These are phyloP conservation scores for Notolabrus celidotus DNA, from an alignment of 2,797 vertebrate genomes.

Conservation along the genomic window DNA sequence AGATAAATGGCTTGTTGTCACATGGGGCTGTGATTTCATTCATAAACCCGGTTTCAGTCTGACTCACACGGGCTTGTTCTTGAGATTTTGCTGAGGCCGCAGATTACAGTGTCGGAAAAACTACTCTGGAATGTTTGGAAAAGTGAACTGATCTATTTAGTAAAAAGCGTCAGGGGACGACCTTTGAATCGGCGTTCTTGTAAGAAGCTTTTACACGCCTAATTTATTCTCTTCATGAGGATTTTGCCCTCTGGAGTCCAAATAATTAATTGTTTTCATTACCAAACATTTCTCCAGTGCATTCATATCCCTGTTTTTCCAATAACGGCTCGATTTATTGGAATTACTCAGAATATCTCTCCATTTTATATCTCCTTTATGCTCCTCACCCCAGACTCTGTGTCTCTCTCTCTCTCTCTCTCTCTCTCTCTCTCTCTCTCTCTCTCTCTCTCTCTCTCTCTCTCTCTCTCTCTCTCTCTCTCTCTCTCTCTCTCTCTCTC, in stretches of 20 bases:
- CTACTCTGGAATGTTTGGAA: constrained; percentile 33
- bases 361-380: constrained; percentile 44
- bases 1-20: constrained; percentile 31
- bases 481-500: constrained; percentile 18
- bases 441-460: constrained; percentile 18
- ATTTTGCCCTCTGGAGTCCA: constrained; percentile 65
- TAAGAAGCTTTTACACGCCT: constrained; percentile 42
- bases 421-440: constrained; percentile 16
- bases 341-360: constrained; percentile 62
- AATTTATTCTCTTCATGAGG: constrained; percentile 61
- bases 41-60: constrained; percentile 22
- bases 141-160: constrained; percentile 56
- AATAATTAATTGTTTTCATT: constrained; percentile 83
- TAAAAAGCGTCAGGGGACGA: constrained; percentile 55
- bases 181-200: constrained; percentile 47
- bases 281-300: constrained; percentile 68
- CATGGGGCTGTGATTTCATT: constrained; percentile 19
- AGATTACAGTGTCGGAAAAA: constrained; percentile 6
- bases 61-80: constrained; percentile 15
- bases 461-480: constrained; percentile 18
- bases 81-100: constrained; percentile 15
- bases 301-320: constrained; percentile 66
- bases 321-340: constrained; percentile 68
- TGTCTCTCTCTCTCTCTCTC: constrained; percentile 8
- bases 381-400: constrained; percentile 32